These are phyloP conservation scores for Gerosis bhagava DNA, from an alignment of 2,888 invertebrate species.

Conservation along the genomic window DNA sequence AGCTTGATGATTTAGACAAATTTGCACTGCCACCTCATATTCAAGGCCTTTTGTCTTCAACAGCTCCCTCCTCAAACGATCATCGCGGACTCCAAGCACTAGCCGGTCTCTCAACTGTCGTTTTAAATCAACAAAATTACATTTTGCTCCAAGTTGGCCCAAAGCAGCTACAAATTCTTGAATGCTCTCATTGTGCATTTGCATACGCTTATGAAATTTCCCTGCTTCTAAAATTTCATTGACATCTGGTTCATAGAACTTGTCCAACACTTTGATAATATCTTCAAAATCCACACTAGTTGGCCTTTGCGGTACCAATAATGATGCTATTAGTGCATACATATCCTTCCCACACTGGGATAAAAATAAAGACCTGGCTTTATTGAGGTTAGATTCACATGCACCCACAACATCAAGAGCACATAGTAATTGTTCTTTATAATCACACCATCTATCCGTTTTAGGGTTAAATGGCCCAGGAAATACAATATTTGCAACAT, in stretches of 20 bases:
- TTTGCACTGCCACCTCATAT: constrained; percentile 8
- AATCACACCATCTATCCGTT: constrained; percentile 14
- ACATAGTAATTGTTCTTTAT: constrained; percentile 15
- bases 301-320: constrained; percentile 8
- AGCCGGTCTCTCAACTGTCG: constrained; percentile 13
- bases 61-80: constrained; percentile 9
- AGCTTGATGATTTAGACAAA: constrained; percentile 7
- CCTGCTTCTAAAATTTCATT: constrained; percentile 12
- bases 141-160: not conserved
- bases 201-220: constrained; percentile 5
- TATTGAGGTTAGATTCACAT: not conserved
- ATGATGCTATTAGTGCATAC: constrained; percentile 9
- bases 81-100: constrained; percentile 14
- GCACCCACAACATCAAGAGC: constrained; percentile 3
- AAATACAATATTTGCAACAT: constrained; percentile 1
- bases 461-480: constrained; percentile 6
- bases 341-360: constrained; percentile 9
- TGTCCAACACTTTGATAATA: constrained; percentile 8
- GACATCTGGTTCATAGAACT: constrained; percentile 5
- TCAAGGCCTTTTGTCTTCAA: constrained; percentile 1
- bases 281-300: constrained; percentile 1
- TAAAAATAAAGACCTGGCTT: constrained; percentile 2
- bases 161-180: constrained; percentile 9
- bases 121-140: constrained; percentile 10
- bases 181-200: not conserved